A percentile compares a stretch with the other conserved stretches of the same genome.
These are phyloP conservation scores for Dicentrarchus labrax DNA, from an alignment of 2,113 vertebrate species.

Conservation along the genomic window DNA sequence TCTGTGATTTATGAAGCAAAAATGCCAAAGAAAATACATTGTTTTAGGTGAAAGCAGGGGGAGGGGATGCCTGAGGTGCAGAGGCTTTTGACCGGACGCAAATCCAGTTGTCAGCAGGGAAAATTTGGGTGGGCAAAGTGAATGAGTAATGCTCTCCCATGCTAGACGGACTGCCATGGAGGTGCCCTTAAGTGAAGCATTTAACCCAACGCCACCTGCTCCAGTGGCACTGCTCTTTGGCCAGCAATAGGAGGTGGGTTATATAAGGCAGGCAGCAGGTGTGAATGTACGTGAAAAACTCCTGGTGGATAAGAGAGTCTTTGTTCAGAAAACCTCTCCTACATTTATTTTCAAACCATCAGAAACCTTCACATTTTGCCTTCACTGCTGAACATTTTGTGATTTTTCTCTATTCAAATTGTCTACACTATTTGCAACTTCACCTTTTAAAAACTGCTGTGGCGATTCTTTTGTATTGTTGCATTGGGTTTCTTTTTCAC, in stretches of 20 bases:
- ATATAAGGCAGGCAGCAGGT: slow-evolving; percentile 44
- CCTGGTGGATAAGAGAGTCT: background rate
- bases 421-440: background rate
- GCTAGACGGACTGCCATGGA: slow-evolving; percentile 60
- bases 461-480: slow-evolving; percentile 12
- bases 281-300: slow-evolving; percentile 27
- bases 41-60: slow-evolving; percentile 30
- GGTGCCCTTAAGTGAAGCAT: slow-evolving; percentile 69
- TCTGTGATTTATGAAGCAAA: slow-evolving; percentile 70
- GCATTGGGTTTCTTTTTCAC: background rate
- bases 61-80: slow-evolving; percentile 28
- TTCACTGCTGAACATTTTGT: background rate
- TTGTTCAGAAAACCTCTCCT: slow-evolving; percentile 1
- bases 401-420: slow-evolving; percentile 17
- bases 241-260: slow-evolving; percentile 27
- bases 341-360: background rate
- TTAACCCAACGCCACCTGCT: slow-evolving; percentile 57
- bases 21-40: slow-evolving; percentile 42
- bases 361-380: slow-evolving; percentile 20
- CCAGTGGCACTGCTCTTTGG: slow-evolving; percentile 55
- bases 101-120: slow-evolving; percentile 69
- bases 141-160: slow-evolving; percentile 71
- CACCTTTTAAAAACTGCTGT: slow-evolving; percentile 17
- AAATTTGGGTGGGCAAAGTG: slow-evolving; percentile 53
- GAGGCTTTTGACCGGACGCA: slow-evolving; percentile 60